Conservation (phyloP, 2,888 invertebrate species). For the Eupithecia exiguata region DNA sequence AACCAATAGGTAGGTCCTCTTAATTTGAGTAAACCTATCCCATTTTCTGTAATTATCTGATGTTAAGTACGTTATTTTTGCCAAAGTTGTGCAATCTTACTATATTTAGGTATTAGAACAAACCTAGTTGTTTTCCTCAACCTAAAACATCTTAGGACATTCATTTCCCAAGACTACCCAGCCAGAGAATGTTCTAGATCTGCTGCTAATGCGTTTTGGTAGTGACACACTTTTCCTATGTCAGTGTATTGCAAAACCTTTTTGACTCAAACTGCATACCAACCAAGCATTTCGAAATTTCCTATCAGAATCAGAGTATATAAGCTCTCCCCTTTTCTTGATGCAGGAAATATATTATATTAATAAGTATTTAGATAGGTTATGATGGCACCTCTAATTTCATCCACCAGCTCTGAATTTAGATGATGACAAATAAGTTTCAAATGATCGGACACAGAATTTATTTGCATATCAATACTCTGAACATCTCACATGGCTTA, state of each 20-base stretch:
- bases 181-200: slow-evolving; percentile 70
- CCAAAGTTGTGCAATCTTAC: neutral
- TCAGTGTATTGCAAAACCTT: slow-evolving; percentile 2
- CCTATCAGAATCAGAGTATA: neutral
- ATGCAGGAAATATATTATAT: neutral
- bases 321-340: neutral
- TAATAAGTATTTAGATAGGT: neutral
- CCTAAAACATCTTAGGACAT: neutral
- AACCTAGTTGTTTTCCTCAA: slow-evolving; percentile 31
- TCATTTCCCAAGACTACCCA: slow-evolving; percentile 25
- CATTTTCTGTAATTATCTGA: neutral
- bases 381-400: neutral
- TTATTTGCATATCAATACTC: neutral
- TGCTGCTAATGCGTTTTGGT: slow-evolving; percentile 34
- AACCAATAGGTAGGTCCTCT: neutral
- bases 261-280: neutral
- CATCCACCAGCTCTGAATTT: neutral
- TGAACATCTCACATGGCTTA: neutral
- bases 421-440: neutral
- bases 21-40: neutral
- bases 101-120: neutral
- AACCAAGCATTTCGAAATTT: neutral
- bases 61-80: neutral
- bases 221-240: slow-evolving; percentile 25
- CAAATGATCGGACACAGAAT: neutral